These are phyloP conservation scores for Hystrix brachyura DNA, from an alignment of 2,113 vertebrate species.

Conservation along the genomic window DNA sequence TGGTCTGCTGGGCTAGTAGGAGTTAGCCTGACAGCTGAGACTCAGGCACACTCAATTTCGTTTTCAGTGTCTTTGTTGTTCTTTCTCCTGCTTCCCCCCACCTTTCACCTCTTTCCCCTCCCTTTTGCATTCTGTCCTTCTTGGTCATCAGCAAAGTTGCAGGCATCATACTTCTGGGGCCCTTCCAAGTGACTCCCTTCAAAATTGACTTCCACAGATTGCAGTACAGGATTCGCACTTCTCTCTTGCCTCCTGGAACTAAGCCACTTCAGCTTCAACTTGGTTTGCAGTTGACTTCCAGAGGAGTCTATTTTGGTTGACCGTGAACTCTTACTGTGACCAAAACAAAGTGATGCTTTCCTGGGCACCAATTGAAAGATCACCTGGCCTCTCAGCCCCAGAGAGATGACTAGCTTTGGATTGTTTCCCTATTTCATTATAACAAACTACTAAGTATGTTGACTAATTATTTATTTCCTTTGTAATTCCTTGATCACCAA, in stretches of 20 bases:
- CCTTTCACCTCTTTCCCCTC: fast-evolving
- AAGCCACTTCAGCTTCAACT: neutral
- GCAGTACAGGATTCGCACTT: fast-evolving
- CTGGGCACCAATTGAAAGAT: neutral
- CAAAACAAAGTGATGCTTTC: neutral
- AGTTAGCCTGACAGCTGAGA: neutral
- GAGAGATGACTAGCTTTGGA: fast-evolving
- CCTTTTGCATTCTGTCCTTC: fast-evolving
- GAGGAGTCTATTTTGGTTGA: neutral
- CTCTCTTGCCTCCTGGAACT: neutral
- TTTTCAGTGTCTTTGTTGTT: fast-evolving
- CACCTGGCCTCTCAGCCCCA: fast-evolving
- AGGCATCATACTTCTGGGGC: fast-evolving
- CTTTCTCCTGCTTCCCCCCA: neutral
- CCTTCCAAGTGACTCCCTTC: fast-evolving
- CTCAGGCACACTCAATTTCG: fast-evolving
- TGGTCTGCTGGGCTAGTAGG: neutral
- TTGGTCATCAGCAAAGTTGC: fast-evolving
- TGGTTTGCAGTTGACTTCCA: neutral
- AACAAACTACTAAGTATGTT: no score
- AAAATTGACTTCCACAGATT: fast-evolving
- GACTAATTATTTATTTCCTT: neutral
- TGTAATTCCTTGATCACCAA: neutral
- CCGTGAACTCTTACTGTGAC: neutral
- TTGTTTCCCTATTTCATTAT: neutral